Evolutionary conservation across 92 coral and sea anemone species (phyloP).

Genomic region (Anthopleura xanthogrammica): DNA sequence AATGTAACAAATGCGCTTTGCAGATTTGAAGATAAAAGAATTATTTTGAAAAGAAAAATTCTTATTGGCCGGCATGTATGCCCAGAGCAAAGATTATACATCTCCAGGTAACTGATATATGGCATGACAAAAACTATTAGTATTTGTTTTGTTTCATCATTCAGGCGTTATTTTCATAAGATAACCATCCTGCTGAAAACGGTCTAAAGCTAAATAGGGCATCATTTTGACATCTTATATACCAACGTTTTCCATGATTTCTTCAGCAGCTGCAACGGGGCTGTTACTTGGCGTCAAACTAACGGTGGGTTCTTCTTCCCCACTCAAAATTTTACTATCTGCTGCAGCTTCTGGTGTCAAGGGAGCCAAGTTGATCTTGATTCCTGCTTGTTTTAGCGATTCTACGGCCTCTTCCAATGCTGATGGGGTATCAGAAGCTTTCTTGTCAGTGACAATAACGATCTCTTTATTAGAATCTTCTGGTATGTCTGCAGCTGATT

Average conservation of each 20-base stretch:
- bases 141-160: no score
- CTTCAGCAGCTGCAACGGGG: constrained; percentile 22
- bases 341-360: constrained; percentile 5
- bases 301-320: constrained; percentile 14
- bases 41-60: no score
- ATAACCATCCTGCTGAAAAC: no score
- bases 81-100: no score
- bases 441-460: constrained; percentile 25
- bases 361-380: constrained; percentile 14
- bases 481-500: constrained; percentile 11
- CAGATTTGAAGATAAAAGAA: no score
- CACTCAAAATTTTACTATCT: constrained; percentile 9
- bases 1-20: no score
- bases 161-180: no score
- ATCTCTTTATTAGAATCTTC: constrained; percentile 14
- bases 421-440: constrained; percentile 21
- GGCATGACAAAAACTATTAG: no score
- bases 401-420: not conserved
- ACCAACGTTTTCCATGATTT: constrained; percentile 18
- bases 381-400: not conserved
- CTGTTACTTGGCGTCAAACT: constrained; percentile 16
- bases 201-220: no score
- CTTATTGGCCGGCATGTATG: not conserved
- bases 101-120: no score
- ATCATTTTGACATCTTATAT: constrained; percentile 1